phyloP scores from a whole-genome alignment of 2,113 vertebrate species.

The Australoheros scitulus region DNA sequence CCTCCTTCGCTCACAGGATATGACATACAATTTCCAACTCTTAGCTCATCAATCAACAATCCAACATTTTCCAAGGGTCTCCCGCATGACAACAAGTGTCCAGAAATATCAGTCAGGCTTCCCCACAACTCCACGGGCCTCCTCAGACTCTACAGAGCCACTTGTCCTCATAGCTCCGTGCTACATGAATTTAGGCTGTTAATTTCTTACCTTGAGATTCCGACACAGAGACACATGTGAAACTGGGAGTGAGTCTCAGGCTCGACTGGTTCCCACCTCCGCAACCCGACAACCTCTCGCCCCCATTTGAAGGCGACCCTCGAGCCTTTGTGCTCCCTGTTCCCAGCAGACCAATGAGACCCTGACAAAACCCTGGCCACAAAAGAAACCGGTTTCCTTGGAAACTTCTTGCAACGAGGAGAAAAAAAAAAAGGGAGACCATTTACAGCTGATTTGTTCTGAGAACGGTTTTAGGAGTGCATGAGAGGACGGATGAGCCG shows the following conservation, averaged over 20 bases:
- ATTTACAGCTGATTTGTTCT: constrained; percentile 81
- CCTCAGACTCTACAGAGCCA: background rate
- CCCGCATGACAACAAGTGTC: constrained; percentile 18
- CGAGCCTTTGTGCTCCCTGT: constrained; percentile 83
- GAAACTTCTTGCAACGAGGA: constrained; percentile 83
- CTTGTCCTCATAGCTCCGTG: background rate
- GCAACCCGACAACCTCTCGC: constrained; percentile 46
- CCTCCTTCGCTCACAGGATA: background rate
- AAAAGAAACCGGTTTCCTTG: constrained; percentile 94
- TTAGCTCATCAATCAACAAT: constrained; percentile 33
- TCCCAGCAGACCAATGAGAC: constrained; percentile 83
- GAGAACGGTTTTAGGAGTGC: constrained; percentile 69
- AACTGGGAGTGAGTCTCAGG: constrained; percentile 53
- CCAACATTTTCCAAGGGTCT: background rate
- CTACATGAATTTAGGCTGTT: constrained; percentile 13
- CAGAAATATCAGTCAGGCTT: constrained; percentile 34
- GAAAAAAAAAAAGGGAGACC: constrained; percentile 48
- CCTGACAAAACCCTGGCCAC: constrained; percentile 87
- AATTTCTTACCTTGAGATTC: constrained; percentile 70
- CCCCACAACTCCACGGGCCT: constrained; percentile 9
- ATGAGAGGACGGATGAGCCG: constrained; percentile 45
- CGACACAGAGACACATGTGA: constrained; percentile 55
- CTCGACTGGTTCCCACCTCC: constrained; percentile 63
- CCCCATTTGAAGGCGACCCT: constrained; percentile 67
- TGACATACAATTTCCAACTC: constrained; percentile 34